A percentile compares a stretch with the other conserved stretches of the same genome.
Conservation (phyloP, 2,113 vertebrate species). For the Barnardius zonarius region DNA sequence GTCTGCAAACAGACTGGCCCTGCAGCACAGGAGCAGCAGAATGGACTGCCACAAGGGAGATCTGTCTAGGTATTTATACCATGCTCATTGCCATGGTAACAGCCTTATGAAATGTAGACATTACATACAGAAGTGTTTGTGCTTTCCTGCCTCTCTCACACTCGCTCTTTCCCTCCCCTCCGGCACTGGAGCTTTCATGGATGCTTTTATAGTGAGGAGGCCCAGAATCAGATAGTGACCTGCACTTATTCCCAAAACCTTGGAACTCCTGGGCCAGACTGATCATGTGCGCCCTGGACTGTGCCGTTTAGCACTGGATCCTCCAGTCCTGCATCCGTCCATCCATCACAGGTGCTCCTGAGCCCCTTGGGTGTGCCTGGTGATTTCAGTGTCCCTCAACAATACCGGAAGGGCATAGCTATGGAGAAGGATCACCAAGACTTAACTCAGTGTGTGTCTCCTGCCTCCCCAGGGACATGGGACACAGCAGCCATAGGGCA, state of each 20-base stretch:
- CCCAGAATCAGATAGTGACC: neutral
- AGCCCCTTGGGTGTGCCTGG: neutral
- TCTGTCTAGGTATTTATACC: conserved; percentile 50
- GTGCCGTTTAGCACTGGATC: neutral
- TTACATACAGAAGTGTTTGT: conserved; percentile 25
- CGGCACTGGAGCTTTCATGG: neutral
- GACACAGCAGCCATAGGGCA: neutral
- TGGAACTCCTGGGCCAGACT: neutral
- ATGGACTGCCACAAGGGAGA: conserved; percentile 42
- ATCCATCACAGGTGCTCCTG: neutral
- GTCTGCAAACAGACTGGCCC: neutral
- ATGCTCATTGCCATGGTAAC: conserved; percentile 51
- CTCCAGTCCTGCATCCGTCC: neutral
- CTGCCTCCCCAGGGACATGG: neutral
- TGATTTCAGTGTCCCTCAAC: neutral
- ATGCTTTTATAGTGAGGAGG: neutral
- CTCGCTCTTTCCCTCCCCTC: neutral
- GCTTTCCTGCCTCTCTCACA: neutral
- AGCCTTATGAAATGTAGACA: conserved; percentile 36
- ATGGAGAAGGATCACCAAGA: neutral
- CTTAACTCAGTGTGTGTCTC: accelerated
- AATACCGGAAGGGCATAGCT: neutral
- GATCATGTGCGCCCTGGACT: neutral
- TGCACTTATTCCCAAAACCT: neutral
- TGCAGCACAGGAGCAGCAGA: conserved; percentile 30